Percentiles rank a stretch among this genome's conserved stretches.
Conservation (phyloP, 2,888 invertebrate species). For the Mamestra brassicae region DNA sequence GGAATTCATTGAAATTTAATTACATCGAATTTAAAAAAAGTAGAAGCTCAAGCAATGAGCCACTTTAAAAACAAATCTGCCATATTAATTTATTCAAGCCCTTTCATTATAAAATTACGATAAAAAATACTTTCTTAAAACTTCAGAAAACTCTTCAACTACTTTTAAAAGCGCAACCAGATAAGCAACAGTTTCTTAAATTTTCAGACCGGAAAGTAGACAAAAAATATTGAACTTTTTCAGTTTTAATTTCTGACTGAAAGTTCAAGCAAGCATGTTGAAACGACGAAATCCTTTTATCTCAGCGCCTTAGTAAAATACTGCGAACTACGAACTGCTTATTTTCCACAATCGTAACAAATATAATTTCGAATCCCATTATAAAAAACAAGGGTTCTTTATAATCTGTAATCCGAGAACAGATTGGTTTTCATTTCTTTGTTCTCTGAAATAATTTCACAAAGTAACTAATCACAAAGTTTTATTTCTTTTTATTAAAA, state of each 20-base stretch:
- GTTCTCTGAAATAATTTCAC: constrained; percentile 21
- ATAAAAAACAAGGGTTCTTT: not conserved
- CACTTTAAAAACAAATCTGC: no score
- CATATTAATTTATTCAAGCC: not conserved
- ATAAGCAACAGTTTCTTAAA: not conserved
- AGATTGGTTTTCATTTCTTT: constrained; percentile 20
- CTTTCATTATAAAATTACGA: not conserved
- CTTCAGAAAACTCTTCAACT: not conserved
- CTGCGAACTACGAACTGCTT: no score
- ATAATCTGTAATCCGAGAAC: constrained; percentile 2
- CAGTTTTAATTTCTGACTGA: not conserved
- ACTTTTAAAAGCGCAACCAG: not conserved
- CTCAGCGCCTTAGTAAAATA: no score
- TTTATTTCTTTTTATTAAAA: constrained; percentile 35
- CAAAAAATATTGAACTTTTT: not conserved
- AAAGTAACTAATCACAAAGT: constrained; percentile 36
- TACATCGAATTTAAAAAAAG: no score
- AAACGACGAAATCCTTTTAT: not conserved
- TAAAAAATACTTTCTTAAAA: not conserved
- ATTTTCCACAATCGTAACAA: no score
- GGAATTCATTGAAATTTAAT: no score
- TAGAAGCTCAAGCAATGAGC: no score
- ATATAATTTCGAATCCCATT: not conserved
- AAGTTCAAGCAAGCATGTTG: not conserved
- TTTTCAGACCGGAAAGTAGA: not conserved